A percentile compares a stretch with the other conserved stretches of the same genome.
Conservation (phyloP, 2,113 vertebrate genomes). For the Ictalurus punctatus region DNA sequence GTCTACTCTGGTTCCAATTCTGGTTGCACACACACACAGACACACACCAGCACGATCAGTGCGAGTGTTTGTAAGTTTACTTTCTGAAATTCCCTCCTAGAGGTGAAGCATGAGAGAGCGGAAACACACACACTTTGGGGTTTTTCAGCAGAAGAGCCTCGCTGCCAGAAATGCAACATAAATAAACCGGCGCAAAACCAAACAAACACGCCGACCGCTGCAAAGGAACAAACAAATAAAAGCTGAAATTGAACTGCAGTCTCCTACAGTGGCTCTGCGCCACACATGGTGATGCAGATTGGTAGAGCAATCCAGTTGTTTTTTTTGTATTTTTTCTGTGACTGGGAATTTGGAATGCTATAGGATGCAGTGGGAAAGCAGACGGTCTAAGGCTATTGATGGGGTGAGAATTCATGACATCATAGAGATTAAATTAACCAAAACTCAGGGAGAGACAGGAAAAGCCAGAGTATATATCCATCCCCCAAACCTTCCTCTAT, state of each 20-base stretch:
- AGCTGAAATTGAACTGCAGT: slow-evolving; percentile 31
- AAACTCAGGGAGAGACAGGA: not conserved
- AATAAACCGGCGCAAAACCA: slow-evolving; percentile 66
- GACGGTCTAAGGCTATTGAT: slow-evolving; percentile 44
- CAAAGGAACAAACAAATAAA: slow-evolving; percentile 64
- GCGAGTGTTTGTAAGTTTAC: slow-evolving; percentile 60
- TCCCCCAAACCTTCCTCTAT: not conserved
- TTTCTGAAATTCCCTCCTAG: slow-evolving; percentile 69
- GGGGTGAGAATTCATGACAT: slow-evolving; percentile 62
- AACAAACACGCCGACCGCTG: slow-evolving; percentile 64
- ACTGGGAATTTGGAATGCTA: slow-evolving; percentile 46
- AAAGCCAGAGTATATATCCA: not conserved
- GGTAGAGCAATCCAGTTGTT: not conserved
- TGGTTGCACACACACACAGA: not conserved
- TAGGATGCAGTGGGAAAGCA: slow-evolving; percentile 51
- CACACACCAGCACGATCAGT: slow-evolving; percentile 26
- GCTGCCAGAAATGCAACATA: slow-evolving; percentile 61
- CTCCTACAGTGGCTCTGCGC: slow-evolving; percentile 40
- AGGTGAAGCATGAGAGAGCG: slow-evolving; percentile 63
- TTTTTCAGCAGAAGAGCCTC: slow-evolving; percentile 53
- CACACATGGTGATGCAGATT: slow-evolving; percentile 4
- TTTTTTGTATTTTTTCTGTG: slow-evolving; percentile 41
- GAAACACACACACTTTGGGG: slow-evolving; percentile 45
- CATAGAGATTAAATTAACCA: slow-evolving; percentile 55
- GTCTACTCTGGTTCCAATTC: slow-evolving; percentile 39